A percentile compares a stretch with the other conserved stretches of the same genome.
These are phyloP conservation scores for Neodon shergylaensis DNA, from an alignment of 2,113 vertebrate genomes.

Conservation along the genomic window DNA sequence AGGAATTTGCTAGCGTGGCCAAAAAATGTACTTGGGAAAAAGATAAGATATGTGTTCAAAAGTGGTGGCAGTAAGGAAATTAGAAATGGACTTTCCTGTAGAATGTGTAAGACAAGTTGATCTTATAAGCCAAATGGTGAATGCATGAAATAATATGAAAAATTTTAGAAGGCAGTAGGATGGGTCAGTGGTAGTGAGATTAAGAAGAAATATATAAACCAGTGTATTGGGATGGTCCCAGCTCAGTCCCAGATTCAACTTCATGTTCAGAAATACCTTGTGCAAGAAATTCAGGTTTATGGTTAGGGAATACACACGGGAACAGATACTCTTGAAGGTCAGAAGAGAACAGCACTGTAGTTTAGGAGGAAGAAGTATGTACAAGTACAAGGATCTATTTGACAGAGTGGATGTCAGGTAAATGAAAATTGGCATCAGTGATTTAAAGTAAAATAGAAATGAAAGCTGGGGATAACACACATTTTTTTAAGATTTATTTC, in stretches of 20 bases:
- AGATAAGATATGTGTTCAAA: neutral
- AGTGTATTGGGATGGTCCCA: neutral
- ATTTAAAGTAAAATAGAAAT: constrained; percentile 32
- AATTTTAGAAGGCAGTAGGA: neutral
- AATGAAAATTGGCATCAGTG: neutral
- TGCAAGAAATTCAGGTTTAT: neutral
- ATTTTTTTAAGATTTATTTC: neutral
- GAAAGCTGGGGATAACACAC: neutral
- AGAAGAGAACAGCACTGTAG: neutral
- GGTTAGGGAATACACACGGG: neutral
- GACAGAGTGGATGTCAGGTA: neutral
- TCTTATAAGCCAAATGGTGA: neutral
- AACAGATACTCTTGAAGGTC: neutral
- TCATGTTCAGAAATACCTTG: neutral
- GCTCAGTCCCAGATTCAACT: neutral
- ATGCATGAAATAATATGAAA: neutral
- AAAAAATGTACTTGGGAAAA: neutral
- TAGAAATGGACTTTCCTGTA: neutral
- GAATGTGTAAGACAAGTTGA: constrained; percentile 12
- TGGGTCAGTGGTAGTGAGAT: neutral
- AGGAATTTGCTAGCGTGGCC: neutral
- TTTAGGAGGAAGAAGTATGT: constrained; percentile 1
- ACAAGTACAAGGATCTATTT: neutral
- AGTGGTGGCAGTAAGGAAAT: neutral
- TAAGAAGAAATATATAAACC: neutral